A percentile compares a stretch with the other conserved stretches of the same genome.
Conservation (phyloP, 2,888 invertebrate genomes). For the Drosophila kanekoi region DNA sequence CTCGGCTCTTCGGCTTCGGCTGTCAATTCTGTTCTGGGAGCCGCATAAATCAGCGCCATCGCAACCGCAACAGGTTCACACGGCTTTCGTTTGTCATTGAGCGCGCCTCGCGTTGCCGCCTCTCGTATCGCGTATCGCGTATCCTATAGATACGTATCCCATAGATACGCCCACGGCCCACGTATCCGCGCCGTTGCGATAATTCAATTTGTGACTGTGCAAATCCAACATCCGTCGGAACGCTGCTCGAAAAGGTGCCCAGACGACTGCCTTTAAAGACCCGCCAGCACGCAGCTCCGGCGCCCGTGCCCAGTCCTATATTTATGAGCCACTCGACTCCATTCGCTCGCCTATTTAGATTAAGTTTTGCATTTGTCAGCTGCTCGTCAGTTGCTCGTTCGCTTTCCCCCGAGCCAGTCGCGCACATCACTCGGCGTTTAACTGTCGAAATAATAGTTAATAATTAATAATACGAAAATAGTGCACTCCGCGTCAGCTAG, state of each 20-base stretch:
- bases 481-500: no score
- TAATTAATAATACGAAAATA: no score
- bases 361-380: slow-evolving; percentile 19
- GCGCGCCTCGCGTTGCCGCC: slow-evolving; percentile 57
- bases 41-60: slow-evolving; percentile 74
- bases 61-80: slow-evolving; percentile 79
- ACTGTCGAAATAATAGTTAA: slow-evolving; percentile 11
- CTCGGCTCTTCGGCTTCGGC: slow-evolving; percentile 33
- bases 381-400: slow-evolving; percentile 23
- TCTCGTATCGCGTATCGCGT: neutral
- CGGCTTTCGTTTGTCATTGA: slow-evolving; percentile 73
- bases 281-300: slow-evolving; percentile 51
- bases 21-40: slow-evolving; percentile 41
- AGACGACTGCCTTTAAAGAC: slow-evolving; percentile 44
- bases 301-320: neutral
- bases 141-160: slow-evolving; percentile 16
- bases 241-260: slow-evolving; percentile 49
- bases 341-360: neutral
- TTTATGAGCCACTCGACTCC: neutral
- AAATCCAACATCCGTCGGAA: neutral
- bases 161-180: slow-evolving; percentile 22
- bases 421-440: slow-evolving; percentile 14
- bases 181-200: slow-evolving; percentile 32
- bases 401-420: slow-evolving; percentile 26
- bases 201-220: slow-evolving; percentile 66